Evolutionary conservation across 92 coral and sea anemone genomes (phyloP).

Genomic region (Palythoa caribaeorum): DNA sequence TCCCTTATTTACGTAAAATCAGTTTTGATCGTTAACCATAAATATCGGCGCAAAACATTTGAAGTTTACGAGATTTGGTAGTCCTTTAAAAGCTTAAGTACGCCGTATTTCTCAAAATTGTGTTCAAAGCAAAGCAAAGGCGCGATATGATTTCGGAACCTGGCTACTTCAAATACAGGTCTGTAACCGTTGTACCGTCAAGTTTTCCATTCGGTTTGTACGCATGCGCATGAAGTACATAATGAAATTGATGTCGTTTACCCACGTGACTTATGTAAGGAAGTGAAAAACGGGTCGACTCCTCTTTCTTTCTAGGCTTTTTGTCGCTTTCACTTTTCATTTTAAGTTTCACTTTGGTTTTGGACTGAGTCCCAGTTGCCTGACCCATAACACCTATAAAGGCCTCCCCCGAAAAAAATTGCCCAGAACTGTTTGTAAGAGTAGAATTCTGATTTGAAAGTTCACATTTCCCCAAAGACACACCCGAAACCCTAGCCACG

Average conservation of each 20-base stretch:
- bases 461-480: constrained; percentile 59
- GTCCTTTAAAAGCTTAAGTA: no score
- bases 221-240: constrained; percentile 85
- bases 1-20: no score
- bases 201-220: constrained; percentile 77
- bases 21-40: no score
- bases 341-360: not conserved
- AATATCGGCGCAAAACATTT: no score
- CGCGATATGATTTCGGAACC: not conserved
- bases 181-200: constrained; percentile 59
- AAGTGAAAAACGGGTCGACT: constrained; percentile 37
- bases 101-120: no score
- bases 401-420: constrained; percentile 4
- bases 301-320: constrained; percentile 3
- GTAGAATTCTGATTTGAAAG: constrained; percentile 23
- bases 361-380: constrained; percentile 71
- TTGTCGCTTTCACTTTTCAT: not conserved
- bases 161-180: constrained; percentile 46
- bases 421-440: constrained; percentile 1
- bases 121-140: no score
- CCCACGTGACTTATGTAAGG: constrained; percentile 74
- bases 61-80: no score
- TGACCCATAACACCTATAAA: constrained; percentile 76
- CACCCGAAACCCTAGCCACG: constrained; percentile 38
- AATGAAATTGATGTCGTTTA: constrained; percentile 70